phyloP scores from a whole-genome alignment of 2,113 vertebrate species.

The Stigmatopora argus region DNA sequence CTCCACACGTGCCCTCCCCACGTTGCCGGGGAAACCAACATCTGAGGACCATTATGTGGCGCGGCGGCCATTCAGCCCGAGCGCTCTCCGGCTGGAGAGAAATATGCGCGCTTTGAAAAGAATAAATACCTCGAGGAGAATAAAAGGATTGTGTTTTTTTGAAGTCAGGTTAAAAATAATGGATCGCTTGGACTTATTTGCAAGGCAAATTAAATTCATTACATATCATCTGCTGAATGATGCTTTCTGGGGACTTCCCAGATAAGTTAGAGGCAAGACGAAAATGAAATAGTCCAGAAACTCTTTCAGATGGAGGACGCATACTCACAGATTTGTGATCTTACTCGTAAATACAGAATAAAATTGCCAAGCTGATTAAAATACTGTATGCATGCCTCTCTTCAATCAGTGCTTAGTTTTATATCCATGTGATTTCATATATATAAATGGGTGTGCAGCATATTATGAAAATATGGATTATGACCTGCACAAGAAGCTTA shows the following conservation, averaged over 20 bases:
- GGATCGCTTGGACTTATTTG: slow-evolving; percentile 13
- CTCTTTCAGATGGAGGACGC: background rate
- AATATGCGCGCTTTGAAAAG: slow-evolving; percentile 63
- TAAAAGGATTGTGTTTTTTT: slow-evolving; percentile 51
- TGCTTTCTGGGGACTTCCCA: background rate
- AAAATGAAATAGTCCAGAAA: slow-evolving; percentile 5
- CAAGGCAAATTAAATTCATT: slow-evolving; percentile 17
- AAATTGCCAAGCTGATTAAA: background rate
- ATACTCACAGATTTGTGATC: background rate
- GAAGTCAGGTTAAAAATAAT: slow-evolving; percentile 30
- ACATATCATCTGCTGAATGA: slow-evolving; percentile 6
- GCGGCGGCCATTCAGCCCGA: slow-evolving; percentile 71
- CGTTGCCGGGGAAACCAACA: slow-evolving; percentile 75
- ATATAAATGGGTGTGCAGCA: too few relatives aligned
- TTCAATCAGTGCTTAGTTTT: background rate
- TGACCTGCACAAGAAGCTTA: too few relatives aligned
- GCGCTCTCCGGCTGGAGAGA: slow-evolving; percentile 64
- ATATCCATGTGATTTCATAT: background rate
- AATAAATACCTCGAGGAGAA: slow-evolving; percentile 66
- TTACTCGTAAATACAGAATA: background rate
- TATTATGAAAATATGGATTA: too few relatives aligned
- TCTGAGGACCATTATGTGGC: slow-evolving; percentile 71
- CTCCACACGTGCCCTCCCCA: slow-evolving; percentile 65
- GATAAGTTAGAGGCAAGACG: slow-evolving; percentile 8
- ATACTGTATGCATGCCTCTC: too few relatives aligned